These are phyloP conservation scores for Condylura cristata DNA, from an alignment of 2,113 vertebrate species.

Conservation along the genomic window DNA sequence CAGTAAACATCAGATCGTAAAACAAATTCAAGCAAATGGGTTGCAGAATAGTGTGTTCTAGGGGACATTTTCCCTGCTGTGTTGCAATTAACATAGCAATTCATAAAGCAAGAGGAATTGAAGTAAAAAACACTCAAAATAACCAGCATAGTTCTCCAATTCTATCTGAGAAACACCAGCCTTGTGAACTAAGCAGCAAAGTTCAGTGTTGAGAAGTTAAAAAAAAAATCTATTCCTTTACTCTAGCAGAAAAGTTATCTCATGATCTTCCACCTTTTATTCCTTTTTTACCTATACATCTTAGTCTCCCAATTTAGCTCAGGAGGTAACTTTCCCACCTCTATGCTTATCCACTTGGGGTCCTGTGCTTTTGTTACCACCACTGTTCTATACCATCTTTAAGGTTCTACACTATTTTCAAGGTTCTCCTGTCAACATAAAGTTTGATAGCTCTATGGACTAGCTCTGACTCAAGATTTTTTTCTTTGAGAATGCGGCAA, in stretches of 20 bases:
- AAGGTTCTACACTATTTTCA: background rate
- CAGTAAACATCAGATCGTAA: constrained; percentile 43
- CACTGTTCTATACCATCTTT: background rate
- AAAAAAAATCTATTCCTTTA: background rate
- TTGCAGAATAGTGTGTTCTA: background rate
- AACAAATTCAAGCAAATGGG: constrained; percentile 33
- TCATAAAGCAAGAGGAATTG: constrained; percentile 4
- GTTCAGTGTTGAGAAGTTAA: background rate
- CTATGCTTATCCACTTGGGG: background rate
- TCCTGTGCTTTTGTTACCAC: background rate
- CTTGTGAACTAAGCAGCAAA: background rate
- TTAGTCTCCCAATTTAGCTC: background rate
- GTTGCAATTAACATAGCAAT: background rate
- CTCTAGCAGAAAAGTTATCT: background rate
- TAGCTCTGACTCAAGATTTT: background rate
- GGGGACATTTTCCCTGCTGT: constrained; percentile 1
- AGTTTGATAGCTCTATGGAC: background rate
- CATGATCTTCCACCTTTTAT: background rate
- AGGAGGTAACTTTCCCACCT: background rate
- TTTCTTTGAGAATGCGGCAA: background rate
- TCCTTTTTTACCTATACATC: background rate
- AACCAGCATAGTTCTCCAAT: constrained; percentile 40
- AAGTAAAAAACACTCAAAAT: background rate
- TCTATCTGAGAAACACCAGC: background rate
- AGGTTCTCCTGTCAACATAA: background rate